phyloP scores from a whole-genome alignment of 2,113 vertebrate species.

The Corythaixoides concolor region DNA sequence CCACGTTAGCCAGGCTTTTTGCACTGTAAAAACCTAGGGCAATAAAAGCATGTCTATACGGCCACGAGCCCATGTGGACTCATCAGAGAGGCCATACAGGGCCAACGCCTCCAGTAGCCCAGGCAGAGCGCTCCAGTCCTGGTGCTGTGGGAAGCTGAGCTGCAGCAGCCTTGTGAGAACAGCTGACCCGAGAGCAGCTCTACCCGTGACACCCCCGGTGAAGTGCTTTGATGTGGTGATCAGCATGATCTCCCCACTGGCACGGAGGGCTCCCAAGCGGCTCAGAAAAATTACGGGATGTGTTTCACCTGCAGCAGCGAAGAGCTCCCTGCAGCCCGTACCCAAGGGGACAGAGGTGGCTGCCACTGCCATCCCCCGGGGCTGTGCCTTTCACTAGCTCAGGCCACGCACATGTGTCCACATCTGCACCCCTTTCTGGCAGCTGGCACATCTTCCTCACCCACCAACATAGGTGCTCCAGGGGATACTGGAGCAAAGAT shows the following conservation, averaged over 20 bases:
- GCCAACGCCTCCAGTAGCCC: neutral
- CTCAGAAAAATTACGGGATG: neutral
- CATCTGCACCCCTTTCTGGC: neutral
- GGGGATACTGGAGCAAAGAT: neutral
- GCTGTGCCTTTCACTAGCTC: neutral
- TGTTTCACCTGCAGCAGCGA: neutral
- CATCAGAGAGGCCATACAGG: neutral
- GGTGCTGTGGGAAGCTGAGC: neutral
- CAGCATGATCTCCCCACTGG: accelerated
- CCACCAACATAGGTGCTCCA: neutral
- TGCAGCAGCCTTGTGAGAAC: neutral
- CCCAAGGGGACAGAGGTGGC: accelerated
- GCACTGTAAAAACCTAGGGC: neutral
- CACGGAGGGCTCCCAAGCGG: neutral
- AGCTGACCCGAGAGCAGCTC: neutral
- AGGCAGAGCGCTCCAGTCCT: neutral
- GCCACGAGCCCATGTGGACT: accelerated
- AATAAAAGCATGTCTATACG: neutral
- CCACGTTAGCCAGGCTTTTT: neutral
- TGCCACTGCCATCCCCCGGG: accelerated
- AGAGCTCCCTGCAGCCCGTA: accelerated
- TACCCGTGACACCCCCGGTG: neutral
- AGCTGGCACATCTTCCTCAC: neutral
- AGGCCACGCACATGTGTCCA: accelerated
- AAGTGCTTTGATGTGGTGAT: neutral